phyloP scores from a whole-genome alignment of 2,797 vertebrate genomes.

The Lindbergichthys nudifrons region DNA sequence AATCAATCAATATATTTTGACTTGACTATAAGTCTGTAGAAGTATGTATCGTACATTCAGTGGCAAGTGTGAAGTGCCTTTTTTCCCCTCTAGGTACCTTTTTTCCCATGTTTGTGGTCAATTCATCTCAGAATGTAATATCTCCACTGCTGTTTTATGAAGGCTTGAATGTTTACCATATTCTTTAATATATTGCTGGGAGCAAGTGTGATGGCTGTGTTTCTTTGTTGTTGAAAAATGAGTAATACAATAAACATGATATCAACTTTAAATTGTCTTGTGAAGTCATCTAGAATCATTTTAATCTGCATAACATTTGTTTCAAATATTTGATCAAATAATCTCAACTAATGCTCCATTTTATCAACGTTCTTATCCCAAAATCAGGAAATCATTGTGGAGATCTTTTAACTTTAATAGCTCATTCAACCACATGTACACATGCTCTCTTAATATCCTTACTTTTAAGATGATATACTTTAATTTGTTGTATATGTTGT shows the following conservation, averaged over 20 bases:
- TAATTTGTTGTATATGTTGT: background rate
- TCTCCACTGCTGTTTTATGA: constrained; percentile 66
- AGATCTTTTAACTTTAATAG: background rate
- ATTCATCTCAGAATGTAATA: constrained; percentile 28
- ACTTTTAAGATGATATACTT: background rate
- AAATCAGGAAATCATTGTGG: background rate
- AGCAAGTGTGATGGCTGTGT: constrained; percentile 56
- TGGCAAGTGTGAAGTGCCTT: constrained; percentile 1
- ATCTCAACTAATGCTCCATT: background rate
- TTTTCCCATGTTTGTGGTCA: constrained; percentile 5
- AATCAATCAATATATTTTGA: constrained; percentile 20
- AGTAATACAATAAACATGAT: constrained; percentile 70
- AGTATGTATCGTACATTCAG: constrained; percentile 17
- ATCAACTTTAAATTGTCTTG: constrained; percentile 33
- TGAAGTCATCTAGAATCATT: background rate
- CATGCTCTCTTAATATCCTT: background rate
- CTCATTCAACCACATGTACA: background rate
- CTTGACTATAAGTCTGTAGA: constrained; percentile 11
- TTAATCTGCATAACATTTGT: background rate
- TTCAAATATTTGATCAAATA: background rate
- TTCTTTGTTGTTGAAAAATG: constrained; percentile 55
- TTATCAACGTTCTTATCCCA: background rate
- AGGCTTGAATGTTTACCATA: constrained; percentile 72
- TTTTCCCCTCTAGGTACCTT: constrained; percentile 9
- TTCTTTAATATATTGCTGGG: constrained; percentile 66